Conservation (phyloP, 2,113 vertebrate genomes). For the Sphaerodactylus townsendi region DNA sequence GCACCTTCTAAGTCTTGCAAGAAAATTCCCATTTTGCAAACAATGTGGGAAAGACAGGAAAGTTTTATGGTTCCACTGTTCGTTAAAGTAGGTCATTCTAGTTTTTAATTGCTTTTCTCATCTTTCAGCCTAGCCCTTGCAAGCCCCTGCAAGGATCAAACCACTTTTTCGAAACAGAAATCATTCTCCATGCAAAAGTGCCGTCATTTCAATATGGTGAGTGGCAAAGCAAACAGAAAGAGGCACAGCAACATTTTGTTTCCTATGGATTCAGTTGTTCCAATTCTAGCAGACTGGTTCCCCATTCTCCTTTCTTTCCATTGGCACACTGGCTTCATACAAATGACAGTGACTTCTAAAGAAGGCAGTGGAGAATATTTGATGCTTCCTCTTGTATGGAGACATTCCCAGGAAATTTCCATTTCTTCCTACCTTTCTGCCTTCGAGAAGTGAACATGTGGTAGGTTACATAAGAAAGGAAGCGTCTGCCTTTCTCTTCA, state of each 20-base stretch:
- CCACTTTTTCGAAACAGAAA: not conserved
- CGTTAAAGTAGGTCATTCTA: slow-evolving; percentile 58
- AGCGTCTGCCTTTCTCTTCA: slow-evolving; percentile 9
- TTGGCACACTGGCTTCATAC: not conserved
- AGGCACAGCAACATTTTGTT: not conserved
- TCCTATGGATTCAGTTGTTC: not conserved
- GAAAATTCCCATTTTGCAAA: slow-evolving; percentile 66
- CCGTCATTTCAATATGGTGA: not conserved
- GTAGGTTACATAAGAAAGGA: slow-evolving; percentile 7
- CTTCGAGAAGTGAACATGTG: not conserved
- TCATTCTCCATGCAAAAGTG: not conserved
- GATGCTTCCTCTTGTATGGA: not conserved
- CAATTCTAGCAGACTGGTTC: not conserved
- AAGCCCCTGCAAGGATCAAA: not conserved
- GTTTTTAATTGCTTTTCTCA: slow-evolving; percentile 46
- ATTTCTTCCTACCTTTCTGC: not conserved
- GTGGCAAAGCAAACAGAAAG: slow-evolving; percentile 44
- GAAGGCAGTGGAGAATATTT: not conserved
- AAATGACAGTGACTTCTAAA: not conserved
- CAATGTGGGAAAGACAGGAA: slow-evolving; percentile 47
- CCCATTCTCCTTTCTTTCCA: not conserved
- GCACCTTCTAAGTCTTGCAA: slow-evolving; percentile 63
- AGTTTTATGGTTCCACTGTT: slow-evolving; percentile 59
- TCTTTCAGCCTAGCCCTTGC: slow-evolving; percentile 3
- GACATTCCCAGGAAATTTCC: not conserved